Evolutionary conservation across 2,888 invertebrate genomes (phyloP), one percentile per base, ranked within the genome.

Genomic region (Cerceris ruficornis): DNA sequence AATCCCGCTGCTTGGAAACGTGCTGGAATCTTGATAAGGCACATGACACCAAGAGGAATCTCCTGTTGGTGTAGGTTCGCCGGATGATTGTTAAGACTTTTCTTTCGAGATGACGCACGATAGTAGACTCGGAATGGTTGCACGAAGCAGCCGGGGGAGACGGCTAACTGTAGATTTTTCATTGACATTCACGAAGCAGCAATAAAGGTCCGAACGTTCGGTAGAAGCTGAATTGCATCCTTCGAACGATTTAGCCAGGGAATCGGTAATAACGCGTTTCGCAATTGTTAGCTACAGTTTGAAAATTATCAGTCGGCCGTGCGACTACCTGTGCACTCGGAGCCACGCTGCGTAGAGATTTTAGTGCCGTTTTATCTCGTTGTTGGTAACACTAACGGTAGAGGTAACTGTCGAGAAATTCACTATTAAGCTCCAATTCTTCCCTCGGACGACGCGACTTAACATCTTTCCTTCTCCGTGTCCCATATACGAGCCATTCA

Each of bases 1-100:
- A 83, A 77, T 84, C 70, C 75, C 46, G 69, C 75, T 68, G 77
- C 65, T 60, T 69, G 73, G 57, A 81, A 78, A 83, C 81, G 84
- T 77, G 83, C 72, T 77, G 83, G 81, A 81, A 83, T 83, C 83
- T 81, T 81, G 81, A 83, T 75, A 83, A 78, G 70, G 50, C 69
- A 62, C 50, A 9, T 65, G 62, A 70, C 54, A 66, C 60, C 54
- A 57, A 8, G 57, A 43, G 50, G 59, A 76, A 66, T 74, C 60
- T 28, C 66, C 64, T 62, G 60, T n/a, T 58, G 62, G 58, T 68
- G 55, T 62, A 62, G 69, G 69, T 70, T 70, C 77, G 65, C 69
- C 4, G 61, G 49, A 52, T 71, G 75, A 83, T 83, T 81, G 75
- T 83, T 71, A 43, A 13, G 58, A 65, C 46, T 68, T 77, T 76